Percentiles rank a stretch among this genome's conserved stretches.
These are phyloP conservation scores for Drosophila mayaguana DNA, from an alignment of 2,888 invertebrate species.

Conservation along the genomic window DNA sequence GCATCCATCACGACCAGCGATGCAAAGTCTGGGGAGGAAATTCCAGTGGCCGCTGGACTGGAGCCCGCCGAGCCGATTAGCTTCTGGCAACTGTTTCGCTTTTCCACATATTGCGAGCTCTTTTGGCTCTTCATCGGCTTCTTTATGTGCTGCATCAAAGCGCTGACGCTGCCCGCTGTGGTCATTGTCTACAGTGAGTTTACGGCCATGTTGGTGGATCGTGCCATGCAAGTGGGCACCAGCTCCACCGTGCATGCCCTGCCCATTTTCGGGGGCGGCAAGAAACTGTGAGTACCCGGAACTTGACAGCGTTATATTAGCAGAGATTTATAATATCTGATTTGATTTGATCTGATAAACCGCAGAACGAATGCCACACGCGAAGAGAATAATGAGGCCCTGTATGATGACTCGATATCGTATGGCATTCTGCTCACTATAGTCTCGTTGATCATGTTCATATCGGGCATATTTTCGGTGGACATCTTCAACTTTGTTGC, in stretches of 20 bases:
- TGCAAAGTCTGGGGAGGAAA: constrained; percentile 65
- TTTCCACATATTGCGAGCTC: constrained; percentile 87
- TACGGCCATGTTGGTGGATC: constrained; percentile 89
- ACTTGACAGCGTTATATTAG: background rate
- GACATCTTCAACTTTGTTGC: constrained; percentile 89
- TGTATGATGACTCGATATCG: constrained; percentile 88
- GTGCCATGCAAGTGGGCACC: constrained; percentile 87
- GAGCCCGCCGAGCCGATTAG: constrained; percentile 74
- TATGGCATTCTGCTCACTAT: constrained; percentile 88
- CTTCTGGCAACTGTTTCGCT: constrained; percentile 85
- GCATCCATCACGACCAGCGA: constrained; percentile 69
- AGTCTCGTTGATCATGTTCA: constrained; percentile 87
- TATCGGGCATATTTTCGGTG: constrained; percentile 88
- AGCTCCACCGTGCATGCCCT: constrained; percentile 87
- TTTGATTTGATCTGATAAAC: background rate
- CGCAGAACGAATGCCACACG: constrained; percentile 86
- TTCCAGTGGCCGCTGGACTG: constrained; percentile 70
- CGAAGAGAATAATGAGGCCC: constrained; percentile 87
- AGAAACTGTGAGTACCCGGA: constrained; percentile 85
- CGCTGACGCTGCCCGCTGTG: constrained; percentile 88
- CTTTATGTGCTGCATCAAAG: constrained; percentile 87
- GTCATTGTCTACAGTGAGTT: constrained; percentile 91
- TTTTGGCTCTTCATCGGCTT: constrained; percentile 87
- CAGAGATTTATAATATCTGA: background rate
- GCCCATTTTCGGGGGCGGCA: constrained; percentile 88